phyloP scores from a whole-genome alignment of 2,888 invertebrate genomes.

The Campoletis raptor region DNA sequence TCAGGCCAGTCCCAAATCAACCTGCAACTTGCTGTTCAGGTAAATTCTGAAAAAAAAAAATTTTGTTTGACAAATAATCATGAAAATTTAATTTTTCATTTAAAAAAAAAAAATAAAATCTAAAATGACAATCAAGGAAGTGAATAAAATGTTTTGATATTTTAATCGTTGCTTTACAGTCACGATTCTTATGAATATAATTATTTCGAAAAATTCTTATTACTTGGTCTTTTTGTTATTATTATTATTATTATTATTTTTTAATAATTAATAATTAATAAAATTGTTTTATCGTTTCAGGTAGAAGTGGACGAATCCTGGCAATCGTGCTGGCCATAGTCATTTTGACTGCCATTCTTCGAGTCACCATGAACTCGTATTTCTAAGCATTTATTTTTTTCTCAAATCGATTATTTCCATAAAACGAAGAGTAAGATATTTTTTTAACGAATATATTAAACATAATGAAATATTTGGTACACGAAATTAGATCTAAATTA shows the following conservation, averaged over 20 bases:
- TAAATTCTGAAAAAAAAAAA: constrained; percentile 17
- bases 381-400: constrained; percentile 18
- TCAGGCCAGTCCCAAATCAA: constrained; percentile 31
- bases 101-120: neutral
- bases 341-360: constrained; percentile 51
- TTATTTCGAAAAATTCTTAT: too few species aligned
- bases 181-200: too few species aligned
- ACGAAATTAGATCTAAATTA: neutral
- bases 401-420: neutral
- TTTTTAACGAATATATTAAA: constrained; percentile 1
- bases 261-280: too few species aligned
- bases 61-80: neutral
- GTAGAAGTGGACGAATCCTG: constrained; percentile 46
- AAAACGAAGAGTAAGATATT: constrained; percentile 35
- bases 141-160: too few species aligned
- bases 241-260: too few species aligned
- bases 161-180: too few species aligned
- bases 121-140: too few species aligned
- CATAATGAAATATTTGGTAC: neutral
- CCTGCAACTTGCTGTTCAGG: constrained; percentile 43
- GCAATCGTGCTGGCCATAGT: constrained; percentile 44
- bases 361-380: constrained; percentile 46
- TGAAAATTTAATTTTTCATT: neutral
- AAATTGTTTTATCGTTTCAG: constrained; percentile 42
- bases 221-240: too few species aligned